Percentiles rank a stretch among this genome's conserved stretches.
phyloP scores from a whole-genome alignment of 2,113 vertebrate species.

The Halichoerus grypus region DNA sequence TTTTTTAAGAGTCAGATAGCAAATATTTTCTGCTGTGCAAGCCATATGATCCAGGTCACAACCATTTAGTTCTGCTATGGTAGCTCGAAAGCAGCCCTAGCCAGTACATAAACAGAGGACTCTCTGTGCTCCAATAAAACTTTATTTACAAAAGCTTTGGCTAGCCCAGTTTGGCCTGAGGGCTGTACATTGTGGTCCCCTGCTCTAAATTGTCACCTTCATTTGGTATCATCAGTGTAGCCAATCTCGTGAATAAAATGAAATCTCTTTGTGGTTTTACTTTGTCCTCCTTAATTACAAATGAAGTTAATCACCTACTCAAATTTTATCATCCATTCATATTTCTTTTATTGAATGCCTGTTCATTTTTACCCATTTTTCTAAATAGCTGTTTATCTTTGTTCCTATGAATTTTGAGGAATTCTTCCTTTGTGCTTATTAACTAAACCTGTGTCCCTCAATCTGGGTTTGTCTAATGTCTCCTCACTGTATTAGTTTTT shows the following conservation, averaged over 20 bases:
- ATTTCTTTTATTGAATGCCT: not conserved
- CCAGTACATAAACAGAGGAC: not conserved
- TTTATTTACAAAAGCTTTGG: constrained; percentile 51
- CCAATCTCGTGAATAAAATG: not conserved
- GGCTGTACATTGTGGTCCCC: no score
- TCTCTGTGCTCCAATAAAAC: not conserved
- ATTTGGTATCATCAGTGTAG: not conserved
- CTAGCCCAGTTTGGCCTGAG: not conserved
- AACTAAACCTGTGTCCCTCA: not conserved
- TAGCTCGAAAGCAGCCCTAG: not conserved
- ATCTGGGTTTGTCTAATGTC: not conserved
- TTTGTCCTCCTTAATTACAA: not conserved
- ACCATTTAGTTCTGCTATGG: not conserved
- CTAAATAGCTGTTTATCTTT: not conserved
- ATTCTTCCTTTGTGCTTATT: not conserved
- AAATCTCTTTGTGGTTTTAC: not conserved
- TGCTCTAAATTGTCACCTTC: not conserved
- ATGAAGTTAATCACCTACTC: not conserved
- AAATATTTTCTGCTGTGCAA: not conserved
- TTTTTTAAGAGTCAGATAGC: not conserved
- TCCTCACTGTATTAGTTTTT: not conserved
- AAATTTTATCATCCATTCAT: not conserved
- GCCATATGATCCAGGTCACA: not conserved
- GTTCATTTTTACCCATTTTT: not conserved
- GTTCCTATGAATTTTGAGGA: not conserved